Percentiles rank a stretch among this genome's conserved stretches.
phyloP scores from a whole-genome alignment of 2,888 invertebrate genomes.

The Drosophila cracens region DNA sequence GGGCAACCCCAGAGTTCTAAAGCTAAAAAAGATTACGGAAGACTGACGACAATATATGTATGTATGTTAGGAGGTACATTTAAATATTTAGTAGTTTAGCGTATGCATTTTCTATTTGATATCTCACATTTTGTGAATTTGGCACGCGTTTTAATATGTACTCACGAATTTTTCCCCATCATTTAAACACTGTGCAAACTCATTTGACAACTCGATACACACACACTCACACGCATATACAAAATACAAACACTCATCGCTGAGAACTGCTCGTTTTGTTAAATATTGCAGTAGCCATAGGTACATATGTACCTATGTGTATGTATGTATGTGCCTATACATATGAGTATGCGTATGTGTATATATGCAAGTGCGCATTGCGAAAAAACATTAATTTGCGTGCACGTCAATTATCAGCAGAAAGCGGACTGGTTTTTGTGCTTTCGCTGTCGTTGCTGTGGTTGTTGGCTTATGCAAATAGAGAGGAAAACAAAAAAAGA shows the following conservation, averaged over 20 bases:
- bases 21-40: not conserved
- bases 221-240: not conserved
- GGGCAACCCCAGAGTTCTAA: not conserved
- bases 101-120: not conserved
- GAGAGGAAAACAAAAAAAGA: constrained; percentile 34
- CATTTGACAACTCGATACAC: not conserved
- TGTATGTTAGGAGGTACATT: not conserved
- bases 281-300: not conserved
- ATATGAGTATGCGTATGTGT: not conserved
- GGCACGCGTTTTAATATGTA: not conserved
- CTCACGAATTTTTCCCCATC: not conserved
- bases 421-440: constrained; percentile 29
- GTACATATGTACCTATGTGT: not conserved
- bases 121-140: not conserved
- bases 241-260: not conserved
- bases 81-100: not conserved
- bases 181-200: not conserved
- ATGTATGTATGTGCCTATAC: not conserved
- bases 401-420: constrained; percentile 77
- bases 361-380: constrained; percentile 7
- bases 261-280: not conserved
- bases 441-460: constrained; percentile 25
- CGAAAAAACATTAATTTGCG: constrained; percentile 72
- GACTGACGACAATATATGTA: not conserved
- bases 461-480: constrained; percentile 53